Conservation (phyloP, 2,888 invertebrate species). For the Aleiodes testaceus region DNA sequence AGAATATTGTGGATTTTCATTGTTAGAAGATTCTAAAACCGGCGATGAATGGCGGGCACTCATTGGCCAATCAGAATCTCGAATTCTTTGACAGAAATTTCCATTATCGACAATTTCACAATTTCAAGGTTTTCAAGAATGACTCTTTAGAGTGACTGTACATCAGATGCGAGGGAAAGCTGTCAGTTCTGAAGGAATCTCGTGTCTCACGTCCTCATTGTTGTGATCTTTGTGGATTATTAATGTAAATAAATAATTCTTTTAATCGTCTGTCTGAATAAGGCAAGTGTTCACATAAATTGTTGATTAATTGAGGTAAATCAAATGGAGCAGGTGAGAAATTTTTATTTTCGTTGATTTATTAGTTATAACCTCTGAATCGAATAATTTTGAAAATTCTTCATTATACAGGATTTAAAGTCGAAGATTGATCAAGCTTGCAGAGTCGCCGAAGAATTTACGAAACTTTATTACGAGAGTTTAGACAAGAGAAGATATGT, state of each 20-base stretch:
- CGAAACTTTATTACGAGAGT: conserved; percentile 90
- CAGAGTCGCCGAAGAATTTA: conserved; percentile 90
- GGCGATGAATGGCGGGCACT: conserved; percentile 11
- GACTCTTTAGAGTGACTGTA: background rate
- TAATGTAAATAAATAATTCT: no score
- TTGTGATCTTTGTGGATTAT: background rate
- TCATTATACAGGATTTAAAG: conserved; percentile 74
- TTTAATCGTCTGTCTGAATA: background rate
- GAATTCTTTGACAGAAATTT: no score
- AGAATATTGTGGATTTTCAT: background rate
- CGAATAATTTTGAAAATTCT: background rate
- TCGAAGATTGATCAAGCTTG: conserved; percentile 86
- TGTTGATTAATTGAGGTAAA: background rate
- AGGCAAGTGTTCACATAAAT: background rate
- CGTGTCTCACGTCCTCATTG: conserved; percentile 40
- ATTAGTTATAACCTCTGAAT: background rate
- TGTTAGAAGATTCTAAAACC: conserved; percentile 12
- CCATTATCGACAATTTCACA: no score
- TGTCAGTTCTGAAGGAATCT: conserved; percentile 37
- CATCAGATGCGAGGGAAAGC: background rate
- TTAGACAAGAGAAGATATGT: conserved; percentile 91
- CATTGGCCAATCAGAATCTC: conserved; percentile 24
- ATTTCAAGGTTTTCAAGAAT: background rate
- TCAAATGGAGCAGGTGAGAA: conserved; percentile 41
- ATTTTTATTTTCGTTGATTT: background rate